Conservation (phyloP, 1,140 invertebrate genomes). For the Lasaia peninsularis region DNA sequence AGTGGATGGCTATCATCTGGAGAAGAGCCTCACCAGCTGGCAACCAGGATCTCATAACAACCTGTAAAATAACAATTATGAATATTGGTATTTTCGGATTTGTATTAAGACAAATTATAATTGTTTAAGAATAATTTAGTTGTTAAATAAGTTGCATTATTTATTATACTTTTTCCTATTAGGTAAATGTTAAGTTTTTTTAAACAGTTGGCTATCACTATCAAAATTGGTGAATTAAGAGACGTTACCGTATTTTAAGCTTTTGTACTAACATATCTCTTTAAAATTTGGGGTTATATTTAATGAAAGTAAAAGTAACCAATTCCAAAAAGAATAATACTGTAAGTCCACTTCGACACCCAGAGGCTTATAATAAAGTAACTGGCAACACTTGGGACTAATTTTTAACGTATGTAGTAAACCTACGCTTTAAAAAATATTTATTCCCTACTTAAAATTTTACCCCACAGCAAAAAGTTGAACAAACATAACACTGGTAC, state of each 20-base stretch:
- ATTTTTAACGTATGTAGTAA: no score
- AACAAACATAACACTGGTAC: no score
- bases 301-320: constrained; percentile 26
- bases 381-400: constrained; percentile 51
- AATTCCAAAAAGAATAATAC: constrained; percentile 37
- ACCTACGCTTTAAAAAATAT: no score
- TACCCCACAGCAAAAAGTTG: background rate
- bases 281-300: constrained; percentile 33
- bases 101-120: background rate
- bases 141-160: no score
- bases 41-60: constrained; percentile 99
- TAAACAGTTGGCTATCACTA: no score
- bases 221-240: no score
- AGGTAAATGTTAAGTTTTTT: no score
- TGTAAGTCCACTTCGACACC: constrained; percentile 44
- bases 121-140: background rate
- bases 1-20: constrained; percentile 99
- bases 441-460: no score
- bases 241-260: no score
- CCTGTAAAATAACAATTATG: constrained; percentile 63
- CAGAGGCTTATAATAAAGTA: constrained; percentile 34
- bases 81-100: background rate
- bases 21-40: constrained; percentile 99
- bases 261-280: constrained; percentile 22
- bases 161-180: no score